Evolutionary conservation across 2,113 vertebrate genomes (phyloP), one percentile per base, ranked within the genome.

Genomic region (Phalacrocorax brasilianus): DNA sequence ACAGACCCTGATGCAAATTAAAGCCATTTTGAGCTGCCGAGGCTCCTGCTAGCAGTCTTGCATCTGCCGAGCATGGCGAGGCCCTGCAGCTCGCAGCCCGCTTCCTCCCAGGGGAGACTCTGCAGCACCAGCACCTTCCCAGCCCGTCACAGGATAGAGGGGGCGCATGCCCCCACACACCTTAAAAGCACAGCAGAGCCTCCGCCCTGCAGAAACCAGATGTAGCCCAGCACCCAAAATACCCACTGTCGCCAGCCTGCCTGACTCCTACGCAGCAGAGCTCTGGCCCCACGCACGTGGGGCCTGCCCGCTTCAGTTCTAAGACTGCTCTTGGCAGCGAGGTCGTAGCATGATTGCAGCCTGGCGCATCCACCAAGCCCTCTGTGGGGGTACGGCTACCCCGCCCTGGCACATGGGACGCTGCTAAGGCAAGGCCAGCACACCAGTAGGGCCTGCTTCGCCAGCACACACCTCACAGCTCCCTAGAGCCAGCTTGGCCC

Each of bases 91-190:
- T 74, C 7, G 2, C 61, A 93, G 71, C 68, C 30, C 1, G 28
- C 83, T 96, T 97, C 97, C 97, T 97, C 97, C 97, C 96, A 66
- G 66, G 97, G 96, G 97, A 97, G 65, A 49, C 50, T 88, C 27
- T 94, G 86, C 21, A 3, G 84, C 71, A 94, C 38, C 67, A 42
- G 63, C 70, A 81, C 74, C 81, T 91, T 93, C 70, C 89, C 58
- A 49, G 35, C 45, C 67, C 1, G 6, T 95, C 95, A 96, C 50
- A 81, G 95, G 93, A 96, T 85, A 62, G 85, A 32, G 63, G 55
- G 81, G 93, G 55, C 3, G 8, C 5, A 0, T 68, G 77, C 63
- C 72, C 73, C 92, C 63, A 3, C 1, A 0, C 22, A 56, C 88
- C 75, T 85, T 67, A 58, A 32, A 75, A 80, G 55, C 6, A 1